A percentile compares a stretch with the other conserved stretches of the same genome.
Evolutionary conservation across 1,140 invertebrate genomes (phyloP).

Genomic region (Leptonema lineaticorne): DNA sequence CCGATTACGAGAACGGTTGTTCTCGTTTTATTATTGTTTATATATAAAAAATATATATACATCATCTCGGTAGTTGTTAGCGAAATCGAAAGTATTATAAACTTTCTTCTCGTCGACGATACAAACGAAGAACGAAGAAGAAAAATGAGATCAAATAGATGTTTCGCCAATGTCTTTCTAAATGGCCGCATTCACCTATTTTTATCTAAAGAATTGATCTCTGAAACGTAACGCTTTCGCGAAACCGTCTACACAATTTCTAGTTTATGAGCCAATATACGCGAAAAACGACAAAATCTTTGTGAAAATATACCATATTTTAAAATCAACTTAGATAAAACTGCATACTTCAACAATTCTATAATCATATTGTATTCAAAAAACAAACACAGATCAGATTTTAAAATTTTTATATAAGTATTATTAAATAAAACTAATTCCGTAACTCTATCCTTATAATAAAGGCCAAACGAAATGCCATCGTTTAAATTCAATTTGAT

Average conservation of each 20-base stretch:
- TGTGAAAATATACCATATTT: too few species aligned
- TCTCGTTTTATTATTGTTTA: slow-evolving; percentile 23
- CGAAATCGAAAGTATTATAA: neutral
- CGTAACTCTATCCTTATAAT: too few species aligned
- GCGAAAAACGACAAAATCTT: neutral
- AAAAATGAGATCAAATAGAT: neutral
- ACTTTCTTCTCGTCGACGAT: too few species aligned
- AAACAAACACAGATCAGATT: too few species aligned
- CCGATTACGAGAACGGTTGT: slow-evolving; percentile 26
- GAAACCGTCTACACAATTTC: neutral
- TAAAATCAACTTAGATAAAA: too few species aligned
- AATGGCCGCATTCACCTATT: neutral
- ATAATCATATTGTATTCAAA: too few species aligned
- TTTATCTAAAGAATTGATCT: neutral
- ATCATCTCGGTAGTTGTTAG: neutral
- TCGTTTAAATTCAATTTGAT: too few species aligned
- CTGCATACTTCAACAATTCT: too few species aligned
- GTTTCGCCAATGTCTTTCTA: neutral
- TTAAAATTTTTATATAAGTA: too few species aligned
- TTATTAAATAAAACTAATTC: too few species aligned
- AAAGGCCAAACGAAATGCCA: too few species aligned
- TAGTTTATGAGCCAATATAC: neutral
- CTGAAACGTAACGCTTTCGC: neutral
- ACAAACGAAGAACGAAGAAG: too few species aligned
- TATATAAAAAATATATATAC: slow-evolving; percentile 4